Evolutionary conservation across 2,113 vertebrate genomes (phyloP).

Genomic region (Lamprotornis superbus): DNA sequence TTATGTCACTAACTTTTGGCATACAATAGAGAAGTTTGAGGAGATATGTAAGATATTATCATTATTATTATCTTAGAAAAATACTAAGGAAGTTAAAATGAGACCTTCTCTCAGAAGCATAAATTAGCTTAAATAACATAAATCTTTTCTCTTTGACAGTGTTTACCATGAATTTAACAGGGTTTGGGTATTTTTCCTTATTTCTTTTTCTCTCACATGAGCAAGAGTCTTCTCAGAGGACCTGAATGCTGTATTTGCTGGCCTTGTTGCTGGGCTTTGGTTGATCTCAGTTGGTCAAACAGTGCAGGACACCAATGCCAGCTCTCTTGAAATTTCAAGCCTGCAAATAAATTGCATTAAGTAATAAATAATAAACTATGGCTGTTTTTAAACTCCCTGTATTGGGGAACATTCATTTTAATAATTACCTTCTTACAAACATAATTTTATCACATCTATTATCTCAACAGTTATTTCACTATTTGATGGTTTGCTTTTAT

Average conservation of each 20-base stretch:
- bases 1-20: background rate
- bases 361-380: background rate
- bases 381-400: constrained; percentile 36
- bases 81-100: background rate
- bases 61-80: background rate
- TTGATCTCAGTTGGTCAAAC: background rate
- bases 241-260: background rate
- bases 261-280: background rate
- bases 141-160: background rate
- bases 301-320: background rate
- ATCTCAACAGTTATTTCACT: constrained; percentile 45
- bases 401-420: constrained; percentile 40
- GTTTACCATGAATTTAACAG: background rate
- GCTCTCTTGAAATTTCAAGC: background rate
- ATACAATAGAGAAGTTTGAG: background rate
- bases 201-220: background rate
- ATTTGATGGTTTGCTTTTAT: constrained; percentile 55
- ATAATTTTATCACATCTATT: constrained; percentile 57
- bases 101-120: background rate
- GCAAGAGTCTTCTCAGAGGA: background rate
- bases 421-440: constrained; percentile 63
- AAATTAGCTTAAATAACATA: too few relatives aligned
- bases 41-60: background rate
- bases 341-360: constrained; percentile 1
- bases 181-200: background rate